These are phyloP conservation scores for Diplazon laetatorius DNA, from an alignment of 2,888 invertebrate genomes.

Conservation along the genomic window DNA sequence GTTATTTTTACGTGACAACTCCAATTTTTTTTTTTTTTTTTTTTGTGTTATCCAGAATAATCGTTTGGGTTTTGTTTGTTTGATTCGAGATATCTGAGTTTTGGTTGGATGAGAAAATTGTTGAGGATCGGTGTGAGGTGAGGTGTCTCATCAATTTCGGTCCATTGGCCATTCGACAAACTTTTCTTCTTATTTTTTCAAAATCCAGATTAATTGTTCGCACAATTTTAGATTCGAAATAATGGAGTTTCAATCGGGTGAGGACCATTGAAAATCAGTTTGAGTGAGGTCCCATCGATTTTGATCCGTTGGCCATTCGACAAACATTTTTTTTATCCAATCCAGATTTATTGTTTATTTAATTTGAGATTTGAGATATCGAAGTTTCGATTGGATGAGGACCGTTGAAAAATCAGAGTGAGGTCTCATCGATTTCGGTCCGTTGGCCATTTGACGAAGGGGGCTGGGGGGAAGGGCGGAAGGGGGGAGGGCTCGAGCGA, in stretches of 20 bases:
- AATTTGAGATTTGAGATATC: no score
- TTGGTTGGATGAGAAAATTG: no score
- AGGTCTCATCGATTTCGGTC: slow-evolving; percentile 40
- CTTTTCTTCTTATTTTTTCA: slow-evolving; percentile 1
- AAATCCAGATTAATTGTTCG: background rate
- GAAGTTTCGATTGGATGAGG: background rate
- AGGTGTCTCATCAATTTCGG: no score
- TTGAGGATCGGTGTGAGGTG: no score
- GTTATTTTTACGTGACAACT: no score
- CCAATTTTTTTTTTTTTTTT: background rate
- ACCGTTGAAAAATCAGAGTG: slow-evolving; percentile 39
- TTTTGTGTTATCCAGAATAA: background rate
- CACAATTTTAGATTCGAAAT: background rate
- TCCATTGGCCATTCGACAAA: no score
- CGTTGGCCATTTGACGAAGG: slow-evolving; percentile 36
- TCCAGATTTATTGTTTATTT: no score
- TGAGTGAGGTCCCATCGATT: background rate
- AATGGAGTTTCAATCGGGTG: background rate
- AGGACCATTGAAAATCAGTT: background rate
- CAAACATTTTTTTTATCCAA: no score
- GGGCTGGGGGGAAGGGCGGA: no score
- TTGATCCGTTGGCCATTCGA: slow-evolving; percentile 23
- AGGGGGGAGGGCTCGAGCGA: no score
- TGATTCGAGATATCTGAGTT: background rate
- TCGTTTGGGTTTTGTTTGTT: background rate